Percentiles rank a stretch among this genome's conserved stretches.
These are phyloP conservation scores for Procambarus virginalis DNA, from an alignment of 1,140 invertebrate species.

Conservation along the genomic window DNA sequence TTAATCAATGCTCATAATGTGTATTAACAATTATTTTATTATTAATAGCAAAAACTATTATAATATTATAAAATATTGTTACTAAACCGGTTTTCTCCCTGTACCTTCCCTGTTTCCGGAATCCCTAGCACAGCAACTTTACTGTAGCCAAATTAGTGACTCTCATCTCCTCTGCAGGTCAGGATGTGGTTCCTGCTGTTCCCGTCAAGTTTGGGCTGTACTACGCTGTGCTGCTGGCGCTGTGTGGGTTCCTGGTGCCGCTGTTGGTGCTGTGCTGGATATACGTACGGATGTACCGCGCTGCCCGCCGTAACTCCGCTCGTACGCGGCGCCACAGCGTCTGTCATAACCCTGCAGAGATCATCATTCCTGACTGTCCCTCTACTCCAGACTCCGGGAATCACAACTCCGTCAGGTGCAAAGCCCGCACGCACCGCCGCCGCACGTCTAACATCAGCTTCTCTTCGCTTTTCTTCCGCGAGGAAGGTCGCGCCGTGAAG, in stretches of 20 bases:
- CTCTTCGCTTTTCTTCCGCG: constrained; percentile 75
- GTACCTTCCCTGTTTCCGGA: too few species aligned
- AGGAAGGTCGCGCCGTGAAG: constrained; percentile 78
- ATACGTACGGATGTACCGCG: constrained; percentile 78
- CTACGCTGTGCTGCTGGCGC: constrained; percentile 61
- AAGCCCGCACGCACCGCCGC: constrained; percentile 68
- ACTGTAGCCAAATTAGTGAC: background rate
- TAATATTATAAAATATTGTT: too few species aligned
- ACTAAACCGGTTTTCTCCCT: too few species aligned
- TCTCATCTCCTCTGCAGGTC: constrained; percentile 23
- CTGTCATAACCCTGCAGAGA: constrained; percentile 71
- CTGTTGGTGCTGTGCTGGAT: constrained; percentile 77
- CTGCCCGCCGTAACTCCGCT: constrained; percentile 77
- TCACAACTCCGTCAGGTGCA: constrained; percentile 70
- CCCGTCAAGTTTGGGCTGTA: constrained; percentile 59
- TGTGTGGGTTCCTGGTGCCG: constrained; percentile 76
- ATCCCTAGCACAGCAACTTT: too few species aligned
- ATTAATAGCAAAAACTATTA: too few species aligned
- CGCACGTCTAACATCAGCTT: constrained; percentile 74
- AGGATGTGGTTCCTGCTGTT: constrained; percentile 17
- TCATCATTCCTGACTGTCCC: constrained; percentile 69
- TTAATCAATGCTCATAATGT: too few species aligned
- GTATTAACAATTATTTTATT: too few species aligned
- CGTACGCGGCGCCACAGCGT: constrained; percentile 78
- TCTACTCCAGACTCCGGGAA: constrained; percentile 66